Evolutionary conservation across 1,140 invertebrate genomes (phyloP), one percentile per base, ranked within the genome.

Genomic region (Heliothis virescens): DNA sequence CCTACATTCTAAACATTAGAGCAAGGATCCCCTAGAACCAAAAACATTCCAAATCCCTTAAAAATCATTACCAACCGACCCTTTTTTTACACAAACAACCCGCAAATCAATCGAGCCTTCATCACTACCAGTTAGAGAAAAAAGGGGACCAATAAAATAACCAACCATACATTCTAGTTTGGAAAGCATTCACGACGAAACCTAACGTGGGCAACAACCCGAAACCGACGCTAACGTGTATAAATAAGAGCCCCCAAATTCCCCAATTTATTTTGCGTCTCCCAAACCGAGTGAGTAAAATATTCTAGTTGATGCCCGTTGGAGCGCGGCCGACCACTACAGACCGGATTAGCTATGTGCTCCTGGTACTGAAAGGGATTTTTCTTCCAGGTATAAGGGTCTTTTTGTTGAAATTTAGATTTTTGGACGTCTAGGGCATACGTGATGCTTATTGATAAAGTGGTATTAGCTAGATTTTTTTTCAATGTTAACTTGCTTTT

Each of bases 161-260:
- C 41, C 48, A 48, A 16, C 63, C 63, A 71, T 52, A 71, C 48
- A 71, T 52, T 71, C 67, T 52, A 71, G 48, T 71, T 71, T 50
- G 34, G 34, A 41, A 41, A 9, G 34, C 18, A 71, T 71, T 71
- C 67, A 52, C 67, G 67, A 26, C 67, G 67, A 71, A 71, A 53
- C 12, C 67, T 50, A 69, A 50, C n/a, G 18, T 21, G 67, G 48
- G 67, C 52, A 71, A 71, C 67, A 53, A 26, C 48, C 67, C 67
- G 18, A 26, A 21, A 71, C 67, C 67, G 67, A 71, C 67, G 67
- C 67, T 71, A 71, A 71, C 67, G 67, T 71, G 67, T 71, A 71
- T 71, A 71, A 71, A 71, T 71, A 71, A 71, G 67, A 71, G 67
- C 67, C 67, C 47, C 67, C 67, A 71, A 71, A 71, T 71, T 71